Base-by-base conservation (phyloP, 1,140 invertebrate genomes). In the Bombus superbus region DNA sequence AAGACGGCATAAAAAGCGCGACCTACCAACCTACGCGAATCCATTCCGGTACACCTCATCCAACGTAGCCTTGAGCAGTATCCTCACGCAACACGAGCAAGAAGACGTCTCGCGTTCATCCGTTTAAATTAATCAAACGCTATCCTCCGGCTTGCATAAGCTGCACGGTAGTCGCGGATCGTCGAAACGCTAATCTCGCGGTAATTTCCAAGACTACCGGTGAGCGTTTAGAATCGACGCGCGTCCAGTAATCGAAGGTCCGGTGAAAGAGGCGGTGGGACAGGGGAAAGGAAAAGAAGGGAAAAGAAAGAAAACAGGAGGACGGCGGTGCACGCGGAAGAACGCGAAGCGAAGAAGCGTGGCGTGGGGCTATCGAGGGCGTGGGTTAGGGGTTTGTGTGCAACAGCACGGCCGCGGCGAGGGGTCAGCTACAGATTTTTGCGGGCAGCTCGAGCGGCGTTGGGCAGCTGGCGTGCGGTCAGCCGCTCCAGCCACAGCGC, bases 381-480 rank as follows among this genome's bases (percentile, higher is more conserved):
- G 73, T 68, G 42, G 72, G 64, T 78, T 44, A 66, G 62, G 64
- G 75, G 44, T 83, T 66, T 18, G 80, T 81, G 81, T 71, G 90
- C 89, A 89, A 90, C 90, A 90, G 78, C 88, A 91, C 88, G 86
- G 86, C 85, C 88, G 85, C 64, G 83, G 82, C 80, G 77, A 88
- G 88, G 92, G 90, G 87, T 93, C 86, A 92, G 90, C 81, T 91
- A 93, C 90, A 93, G 92, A 94, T 94, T 94, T 94, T 94, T 94
- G 93, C 90, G 93, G 93, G 90, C 80, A 87, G 90, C 85, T 92
- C 86, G 90, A 91, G 77, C 86, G 86, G 89, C 91, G 91, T 92
- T 85, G 91, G 91, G 92, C 94, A 95, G 93, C 93, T 95, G 94
- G 94, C 93, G 94, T 94, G 94, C 90, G 94, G 94, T 95, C 91